phyloP scores from a whole-genome alignment of 2,113 vertebrate genomes.

The Tupaia tana region DNA sequence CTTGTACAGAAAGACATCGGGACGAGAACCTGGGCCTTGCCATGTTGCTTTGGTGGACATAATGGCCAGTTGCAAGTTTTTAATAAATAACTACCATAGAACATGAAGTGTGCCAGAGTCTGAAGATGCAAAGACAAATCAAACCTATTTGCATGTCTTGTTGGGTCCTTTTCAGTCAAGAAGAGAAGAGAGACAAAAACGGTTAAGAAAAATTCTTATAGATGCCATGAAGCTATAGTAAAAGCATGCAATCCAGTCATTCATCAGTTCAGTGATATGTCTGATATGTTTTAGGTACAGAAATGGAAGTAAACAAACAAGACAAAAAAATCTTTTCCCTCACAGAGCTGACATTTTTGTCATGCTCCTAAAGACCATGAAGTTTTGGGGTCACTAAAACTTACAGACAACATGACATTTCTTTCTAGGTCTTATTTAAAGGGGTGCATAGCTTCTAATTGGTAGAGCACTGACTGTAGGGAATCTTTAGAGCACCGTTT shows the following conservation, averaged over 20 bases:
- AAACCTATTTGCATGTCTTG: background rate
- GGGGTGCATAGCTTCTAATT: background rate
- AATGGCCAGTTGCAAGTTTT: too few species aligned
- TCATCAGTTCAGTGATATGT: background rate
- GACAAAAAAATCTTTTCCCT: background rate
- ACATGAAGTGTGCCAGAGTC: background rate
- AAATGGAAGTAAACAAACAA: background rate
- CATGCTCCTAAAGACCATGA: background rate
- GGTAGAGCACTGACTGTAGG: background rate
- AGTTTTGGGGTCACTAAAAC: background rate
- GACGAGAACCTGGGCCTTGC: too few species aligned
- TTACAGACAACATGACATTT: background rate
- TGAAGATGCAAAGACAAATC: background rate
- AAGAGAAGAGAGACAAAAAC: background rate
- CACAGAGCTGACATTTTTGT: background rate
- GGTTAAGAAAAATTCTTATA: background rate
- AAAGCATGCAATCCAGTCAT: background rate
- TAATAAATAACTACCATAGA: background rate
- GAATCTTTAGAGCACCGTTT: background rate
- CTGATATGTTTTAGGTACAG: background rate
- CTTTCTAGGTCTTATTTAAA: background rate
- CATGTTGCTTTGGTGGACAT: too few species aligned
- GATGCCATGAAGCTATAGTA: background rate
- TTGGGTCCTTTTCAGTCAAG: background rate
- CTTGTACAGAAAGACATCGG: too few species aligned